These are phyloP conservation scores for Caenorhabditis briggsae DNA, from an alignment of 1,140 invertebrate species.

Conservation along the genomic window DNA sequence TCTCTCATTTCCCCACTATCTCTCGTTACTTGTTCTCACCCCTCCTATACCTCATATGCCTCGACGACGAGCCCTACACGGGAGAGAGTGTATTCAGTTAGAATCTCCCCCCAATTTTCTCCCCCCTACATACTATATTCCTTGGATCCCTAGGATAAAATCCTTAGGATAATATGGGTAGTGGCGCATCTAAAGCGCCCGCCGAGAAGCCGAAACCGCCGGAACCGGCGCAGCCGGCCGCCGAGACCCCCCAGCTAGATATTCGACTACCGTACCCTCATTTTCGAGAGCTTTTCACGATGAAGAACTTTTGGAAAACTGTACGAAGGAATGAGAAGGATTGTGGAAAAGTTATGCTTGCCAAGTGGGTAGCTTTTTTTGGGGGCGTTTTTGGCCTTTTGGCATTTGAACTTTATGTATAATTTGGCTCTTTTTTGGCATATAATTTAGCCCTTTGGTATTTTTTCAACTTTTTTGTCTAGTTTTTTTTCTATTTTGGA, in stretches of 20 bases:
- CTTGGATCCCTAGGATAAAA: neutral
- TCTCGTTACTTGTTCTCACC: neutral
- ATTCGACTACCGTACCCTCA: slow-evolving; percentile 64
- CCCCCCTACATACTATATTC: too few species aligned
- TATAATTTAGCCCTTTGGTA: too few species aligned
- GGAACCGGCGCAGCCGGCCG: slow-evolving; percentile 47
- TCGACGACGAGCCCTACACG: neutral
- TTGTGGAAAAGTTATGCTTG: slow-evolving; percentile 56
- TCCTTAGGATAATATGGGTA: slow-evolving; percentile 7
- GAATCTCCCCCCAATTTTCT: too few species aligned
- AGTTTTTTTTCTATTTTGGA: too few species aligned
- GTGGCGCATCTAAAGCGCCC: slow-evolving; percentile 38
- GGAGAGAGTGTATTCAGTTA: too few species aligned
- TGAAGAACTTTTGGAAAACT: slow-evolving; percentile 68
- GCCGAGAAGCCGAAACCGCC: slow-evolving; percentile 10
- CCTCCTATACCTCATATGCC: too few species aligned
- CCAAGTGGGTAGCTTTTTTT: slow-evolving; percentile 54
- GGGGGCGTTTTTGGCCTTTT: too few species aligned
- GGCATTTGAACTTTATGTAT: too few species aligned
- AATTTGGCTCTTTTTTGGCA: too few species aligned
- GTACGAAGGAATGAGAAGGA: slow-evolving; percentile 62
- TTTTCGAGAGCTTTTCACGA: slow-evolving; percentile 66
- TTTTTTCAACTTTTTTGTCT: too few species aligned
- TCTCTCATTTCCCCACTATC: neutral
- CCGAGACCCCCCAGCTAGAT: slow-evolving; percentile 47